phyloP scores from a whole-genome alignment of 1,140 invertebrate species.

The Acromyrmex charruanus region DNA sequence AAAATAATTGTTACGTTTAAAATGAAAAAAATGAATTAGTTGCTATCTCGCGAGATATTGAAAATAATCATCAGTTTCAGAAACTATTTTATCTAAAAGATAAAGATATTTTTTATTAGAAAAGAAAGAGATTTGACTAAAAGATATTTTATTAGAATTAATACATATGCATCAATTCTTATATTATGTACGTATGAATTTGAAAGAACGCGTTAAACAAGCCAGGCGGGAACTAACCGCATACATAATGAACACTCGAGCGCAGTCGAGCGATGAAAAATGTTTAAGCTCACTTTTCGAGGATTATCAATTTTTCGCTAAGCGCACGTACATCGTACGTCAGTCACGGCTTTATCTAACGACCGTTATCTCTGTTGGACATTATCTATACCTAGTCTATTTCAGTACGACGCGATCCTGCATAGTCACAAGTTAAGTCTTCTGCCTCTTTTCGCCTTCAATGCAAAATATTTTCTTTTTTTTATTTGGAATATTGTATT shows the following conservation, averaged over 20 bases:
- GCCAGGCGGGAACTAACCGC: neutral
- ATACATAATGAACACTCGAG: conserved; percentile 22
- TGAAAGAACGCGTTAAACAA: neutral
- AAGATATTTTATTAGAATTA: too few relatives aligned
- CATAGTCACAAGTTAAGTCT: conserved; percentile 15
- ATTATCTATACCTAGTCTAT: conserved; percentile 53
- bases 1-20: neutral
- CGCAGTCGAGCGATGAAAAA: conserved; percentile 24
- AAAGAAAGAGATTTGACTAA: too few relatives aligned
- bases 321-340: conserved; percentile 56
- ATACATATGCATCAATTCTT: neutral
- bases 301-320: conserved; percentile 46
- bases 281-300: conserved; percentile 53
- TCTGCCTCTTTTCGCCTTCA: neutral
- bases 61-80: conserved; percentile 2
- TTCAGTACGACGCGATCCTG: conserved; percentile 4
- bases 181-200: conserved; percentile 3
- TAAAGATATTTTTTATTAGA: too few relatives aligned
- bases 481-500: neutral
- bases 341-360: conserved; percentile 59
- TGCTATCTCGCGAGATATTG: neutral
- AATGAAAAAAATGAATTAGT: neutral
- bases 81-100: neutral
- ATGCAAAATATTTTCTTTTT: conserved; percentile 21
- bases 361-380: conserved; percentile 57